Percentiles rank a stretch among this genome's conserved stretches.
Evolutionary conservation across 2,113 vertebrate species (phyloP).

Genomic region (Coracopsis vasa): DNA sequence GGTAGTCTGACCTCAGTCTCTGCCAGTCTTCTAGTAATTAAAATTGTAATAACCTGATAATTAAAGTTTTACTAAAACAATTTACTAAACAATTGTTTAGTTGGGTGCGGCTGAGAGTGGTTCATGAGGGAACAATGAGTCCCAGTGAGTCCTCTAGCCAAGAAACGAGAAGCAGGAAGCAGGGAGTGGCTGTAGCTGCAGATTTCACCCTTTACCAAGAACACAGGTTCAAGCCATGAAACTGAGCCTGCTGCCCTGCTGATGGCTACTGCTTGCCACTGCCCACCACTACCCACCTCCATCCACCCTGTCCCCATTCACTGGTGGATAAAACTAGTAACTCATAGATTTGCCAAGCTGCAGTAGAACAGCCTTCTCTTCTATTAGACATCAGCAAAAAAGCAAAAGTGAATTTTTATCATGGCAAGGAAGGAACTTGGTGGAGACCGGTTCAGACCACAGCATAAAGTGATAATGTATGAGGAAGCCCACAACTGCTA

Average conservation of each 20-base stretch:
- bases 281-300: not conserved
- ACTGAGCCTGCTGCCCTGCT: not conserved
- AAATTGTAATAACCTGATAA: not conserved
- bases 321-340: not conserved
- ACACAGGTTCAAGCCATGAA: not conserved
- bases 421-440: not conserved
- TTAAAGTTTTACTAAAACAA: not conserved
- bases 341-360: not conserved
- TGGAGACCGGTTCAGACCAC: not conserved
- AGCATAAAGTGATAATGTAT: not conserved
- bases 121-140: not conserved
- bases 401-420: not conserved
- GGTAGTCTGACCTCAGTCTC: not conserved
- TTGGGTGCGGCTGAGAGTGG: not conserved
- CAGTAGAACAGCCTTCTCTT: not conserved
- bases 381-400: not conserved
- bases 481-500: not conserved
- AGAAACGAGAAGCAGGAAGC: not conserved
- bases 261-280: not conserved
- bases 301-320: accelerated
- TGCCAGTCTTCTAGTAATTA: not conserved
- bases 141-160: not conserved
- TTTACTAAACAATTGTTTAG: constrained; percentile 43
- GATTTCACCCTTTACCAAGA: not conserved
- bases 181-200: not conserved